Evolutionary conservation across 2,797 vertebrate genomes (phyloP).

Genomic region (Myotis myotis): DNA sequence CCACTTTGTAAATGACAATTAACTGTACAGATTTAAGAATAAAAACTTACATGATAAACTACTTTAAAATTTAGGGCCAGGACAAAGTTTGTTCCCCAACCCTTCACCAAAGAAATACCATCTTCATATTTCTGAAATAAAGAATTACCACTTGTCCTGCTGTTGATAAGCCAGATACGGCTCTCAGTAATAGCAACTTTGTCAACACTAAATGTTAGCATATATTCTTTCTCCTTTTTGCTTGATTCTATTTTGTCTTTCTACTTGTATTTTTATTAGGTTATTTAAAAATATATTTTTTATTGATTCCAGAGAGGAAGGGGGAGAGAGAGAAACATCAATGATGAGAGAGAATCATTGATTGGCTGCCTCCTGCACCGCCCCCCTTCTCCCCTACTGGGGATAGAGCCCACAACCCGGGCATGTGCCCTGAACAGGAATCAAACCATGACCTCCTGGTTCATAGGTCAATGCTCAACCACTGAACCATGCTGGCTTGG

Average conservation of each 20-base stretch:
- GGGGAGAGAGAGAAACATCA: no score
- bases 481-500: no score
- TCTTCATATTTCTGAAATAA: background rate
- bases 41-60: slow-evolving; percentile 1
- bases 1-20: slow-evolving; percentile 25
- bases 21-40: background rate
- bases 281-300: slow-evolving; percentile 13
- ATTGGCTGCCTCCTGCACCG: no score
- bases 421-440: no score
- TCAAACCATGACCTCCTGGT: no score
- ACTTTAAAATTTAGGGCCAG: slow-evolving; percentile 38
- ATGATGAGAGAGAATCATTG: no score
- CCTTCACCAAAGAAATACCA: background rate
- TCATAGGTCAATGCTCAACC: no score
- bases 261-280: slow-evolving; percentile 50
- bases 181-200: background rate
- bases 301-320: no score
- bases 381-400: no score
- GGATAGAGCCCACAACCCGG: no score
- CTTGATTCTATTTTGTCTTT: slow-evolving; percentile 16
- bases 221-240: background rate
- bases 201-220: background rate
- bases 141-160: background rate
- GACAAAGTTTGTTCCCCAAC: background rate
- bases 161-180: background rate